A percentile compares a stretch with the other conserved stretches of the same genome.
Conservation (phyloP, 2,113 vertebrate species). For the Brachyistius frenatus region DNA sequence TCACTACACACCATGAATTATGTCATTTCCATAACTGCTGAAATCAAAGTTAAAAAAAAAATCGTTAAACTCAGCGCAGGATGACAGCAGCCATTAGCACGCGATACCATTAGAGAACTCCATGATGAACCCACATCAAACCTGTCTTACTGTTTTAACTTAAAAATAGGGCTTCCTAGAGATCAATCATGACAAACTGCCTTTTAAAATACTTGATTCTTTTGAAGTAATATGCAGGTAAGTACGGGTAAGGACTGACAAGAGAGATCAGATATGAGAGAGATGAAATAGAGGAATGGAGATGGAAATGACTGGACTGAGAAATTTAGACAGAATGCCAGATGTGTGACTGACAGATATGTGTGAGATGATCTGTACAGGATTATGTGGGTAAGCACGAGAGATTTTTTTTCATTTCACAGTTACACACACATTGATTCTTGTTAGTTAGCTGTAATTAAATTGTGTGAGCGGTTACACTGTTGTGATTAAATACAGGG, state of each 20-base stretch:
- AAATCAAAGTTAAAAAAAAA: constrained; percentile 44
- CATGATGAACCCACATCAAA: constrained; percentile 39
- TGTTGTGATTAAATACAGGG: not conserved
- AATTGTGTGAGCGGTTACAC: not conserved
- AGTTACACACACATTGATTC: not conserved
- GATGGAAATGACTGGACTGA: not conserved
- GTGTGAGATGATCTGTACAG: constrained; percentile 20
- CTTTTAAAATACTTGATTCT: not conserved
- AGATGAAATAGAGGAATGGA: constrained; percentile 25
- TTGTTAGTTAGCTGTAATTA: constrained; percentile 2
- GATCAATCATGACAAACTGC: constrained; percentile 47
- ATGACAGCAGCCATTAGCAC: constrained; percentile 41
- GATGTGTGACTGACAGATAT: constrained; percentile 10
- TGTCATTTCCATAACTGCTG: constrained; percentile 47
- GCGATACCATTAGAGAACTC: constrained; percentile 35
- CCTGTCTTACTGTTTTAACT: constrained; percentile 23
- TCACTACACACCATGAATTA: constrained; percentile 31
- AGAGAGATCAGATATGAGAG: constrained; percentile 22
- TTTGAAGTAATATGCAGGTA: constrained; percentile 11
- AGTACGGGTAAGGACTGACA: constrained; percentile 14
- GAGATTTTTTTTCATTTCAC: constrained; percentile 1
- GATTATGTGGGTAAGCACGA: constrained; percentile 5
- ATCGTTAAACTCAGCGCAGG: constrained; percentile 26
- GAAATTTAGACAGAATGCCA: constrained; percentile 16
- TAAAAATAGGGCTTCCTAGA: constrained; percentile 2